Percentiles rank a stretch among this genome's conserved stretches.
Evolutionary conservation across 2,113 vertebrate genomes (phyloP).

Genomic region (Melozone crissalis): DNA sequence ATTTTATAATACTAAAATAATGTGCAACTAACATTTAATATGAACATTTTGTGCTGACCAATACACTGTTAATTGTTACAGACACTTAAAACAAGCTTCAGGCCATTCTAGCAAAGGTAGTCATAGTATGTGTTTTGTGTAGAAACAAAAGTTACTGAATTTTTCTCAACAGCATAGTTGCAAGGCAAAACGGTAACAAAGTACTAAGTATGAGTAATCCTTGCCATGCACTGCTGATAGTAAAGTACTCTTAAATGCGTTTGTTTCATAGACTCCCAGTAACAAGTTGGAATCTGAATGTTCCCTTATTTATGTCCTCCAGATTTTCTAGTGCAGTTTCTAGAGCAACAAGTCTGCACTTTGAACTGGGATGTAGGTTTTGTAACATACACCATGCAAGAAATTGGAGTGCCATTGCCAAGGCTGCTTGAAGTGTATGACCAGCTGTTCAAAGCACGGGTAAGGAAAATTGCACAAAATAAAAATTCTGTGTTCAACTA

Average conservation of each 20-base stretch:
- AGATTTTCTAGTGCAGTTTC: constrained; percentile 94
- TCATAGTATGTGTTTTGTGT: background rate
- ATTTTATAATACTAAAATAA: background rate
- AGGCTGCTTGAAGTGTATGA: constrained; percentile 93
- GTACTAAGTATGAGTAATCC: background rate
- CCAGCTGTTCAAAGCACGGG: constrained; percentile 93
- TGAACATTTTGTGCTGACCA: background rate
- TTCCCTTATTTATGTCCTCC: background rate
- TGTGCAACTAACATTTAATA: background rate
- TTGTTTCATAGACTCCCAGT: background rate
- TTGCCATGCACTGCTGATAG: background rate
- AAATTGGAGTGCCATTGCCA: constrained; percentile 89
- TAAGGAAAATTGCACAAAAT: constrained; percentile 61
- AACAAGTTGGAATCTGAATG: background rate
- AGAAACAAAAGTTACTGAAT: background rate
- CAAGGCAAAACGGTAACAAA: background rate
- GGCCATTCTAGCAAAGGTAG: background rate
- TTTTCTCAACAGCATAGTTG: background rate
- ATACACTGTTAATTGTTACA: background rate
- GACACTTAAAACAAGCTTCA: background rate
- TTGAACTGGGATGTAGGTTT: constrained; percentile 94
- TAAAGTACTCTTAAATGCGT: background rate
- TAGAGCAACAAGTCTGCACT: constrained; percentile 93
- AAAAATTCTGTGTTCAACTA: background rate
- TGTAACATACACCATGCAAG: constrained; percentile 91